A percentile compares a stretch with the other conserved stretches of the same genome.
These are phyloP conservation scores for Scophthalmus maximus DNA, from an alignment of 2,113 vertebrate species.

Conservation along the genomic window DNA sequence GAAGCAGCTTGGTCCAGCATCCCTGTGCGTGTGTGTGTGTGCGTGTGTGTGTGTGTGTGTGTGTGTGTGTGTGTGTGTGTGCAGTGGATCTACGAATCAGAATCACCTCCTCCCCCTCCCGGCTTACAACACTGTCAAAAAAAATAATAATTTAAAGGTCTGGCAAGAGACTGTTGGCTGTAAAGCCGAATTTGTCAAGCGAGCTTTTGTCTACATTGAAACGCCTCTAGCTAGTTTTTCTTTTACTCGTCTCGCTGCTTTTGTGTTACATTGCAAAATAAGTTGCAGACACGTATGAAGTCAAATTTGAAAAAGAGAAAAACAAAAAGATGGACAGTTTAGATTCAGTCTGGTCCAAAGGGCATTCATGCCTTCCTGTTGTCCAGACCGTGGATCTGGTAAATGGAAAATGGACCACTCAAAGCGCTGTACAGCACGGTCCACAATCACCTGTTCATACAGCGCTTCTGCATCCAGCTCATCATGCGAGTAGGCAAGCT, in stretches of 20 bases:
- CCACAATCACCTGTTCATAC: no score
- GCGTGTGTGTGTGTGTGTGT: conserved; percentile 34
- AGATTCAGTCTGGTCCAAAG: no score
- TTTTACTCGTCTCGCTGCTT: neutral
- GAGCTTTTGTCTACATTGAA: neutral
- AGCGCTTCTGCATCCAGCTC: no score
- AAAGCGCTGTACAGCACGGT: no score
- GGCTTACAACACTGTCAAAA: conserved; percentile 35
- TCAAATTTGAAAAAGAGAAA: neutral
- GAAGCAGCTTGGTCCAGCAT: conserved; percentile 54
- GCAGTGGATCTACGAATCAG: no score
- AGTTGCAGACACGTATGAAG: neutral
- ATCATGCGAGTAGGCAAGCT: no score
- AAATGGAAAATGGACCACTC: no score
- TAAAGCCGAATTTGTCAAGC: conserved; percentile 35
- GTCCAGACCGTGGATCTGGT: no score
- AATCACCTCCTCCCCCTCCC: conserved; percentile 24
- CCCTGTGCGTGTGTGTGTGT: no score
- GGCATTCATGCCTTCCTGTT: no score
- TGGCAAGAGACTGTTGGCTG: conserved; percentile 8
- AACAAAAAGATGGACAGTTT: neutral
- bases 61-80: conserved; percentile 32
- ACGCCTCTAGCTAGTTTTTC: neutral
- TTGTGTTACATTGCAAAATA: neutral
- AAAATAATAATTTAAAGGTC: conserved; percentile 11